A percentile compares a stretch with the other conserved stretches of the same genome.
These are phyloP conservation scores for Lacerta agilis DNA, from an alignment of 2,797 vertebrate species.

Conservation along the genomic window DNA sequence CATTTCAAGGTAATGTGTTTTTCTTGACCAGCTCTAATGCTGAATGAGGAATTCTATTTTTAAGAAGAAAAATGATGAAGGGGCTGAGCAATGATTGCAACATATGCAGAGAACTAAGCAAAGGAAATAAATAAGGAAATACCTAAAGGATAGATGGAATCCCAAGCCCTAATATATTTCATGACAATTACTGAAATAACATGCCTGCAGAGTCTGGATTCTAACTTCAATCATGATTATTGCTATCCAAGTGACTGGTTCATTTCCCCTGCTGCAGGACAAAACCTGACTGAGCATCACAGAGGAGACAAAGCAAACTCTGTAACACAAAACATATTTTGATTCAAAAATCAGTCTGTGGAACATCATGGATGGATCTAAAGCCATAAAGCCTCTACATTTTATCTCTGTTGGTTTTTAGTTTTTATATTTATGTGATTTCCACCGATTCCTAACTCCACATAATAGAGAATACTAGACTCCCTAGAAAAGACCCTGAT, in stretches of 20 bases:
- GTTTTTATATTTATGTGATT: background rate
- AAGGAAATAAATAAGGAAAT: constrained; percentile 16
- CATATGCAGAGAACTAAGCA: constrained; percentile 21
- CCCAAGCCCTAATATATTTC: background rate
- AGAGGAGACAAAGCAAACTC: constrained; percentile 16
- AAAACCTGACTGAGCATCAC: constrained; percentile 18
- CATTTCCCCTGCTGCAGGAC: constrained; percentile 15
- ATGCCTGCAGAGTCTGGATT: background rate
- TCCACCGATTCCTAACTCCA: background rate
- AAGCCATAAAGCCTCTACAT: background rate
- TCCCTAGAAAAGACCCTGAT: no score
- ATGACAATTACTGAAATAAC: constrained; percentile 32
- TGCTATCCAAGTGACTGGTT: background rate
- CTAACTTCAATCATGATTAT: background rate
- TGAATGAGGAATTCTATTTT: background rate
- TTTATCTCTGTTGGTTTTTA: background rate
- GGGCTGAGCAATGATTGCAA: constrained; percentile 3
- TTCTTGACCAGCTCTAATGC: constrained; percentile 1
- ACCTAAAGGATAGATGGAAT: constrained; percentile 16
- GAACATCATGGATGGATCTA: constrained; percentile 13
- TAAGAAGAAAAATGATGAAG: background rate
- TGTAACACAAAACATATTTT: constrained; percentile 22
- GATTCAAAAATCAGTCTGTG: constrained; percentile 8
- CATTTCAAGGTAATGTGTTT: background rate
- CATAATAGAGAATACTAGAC: background rate